These are phyloP conservation scores for Pluvianellus socialis DNA, from an alignment of 2,113 vertebrate species.

Conservation along the genomic window DNA sequence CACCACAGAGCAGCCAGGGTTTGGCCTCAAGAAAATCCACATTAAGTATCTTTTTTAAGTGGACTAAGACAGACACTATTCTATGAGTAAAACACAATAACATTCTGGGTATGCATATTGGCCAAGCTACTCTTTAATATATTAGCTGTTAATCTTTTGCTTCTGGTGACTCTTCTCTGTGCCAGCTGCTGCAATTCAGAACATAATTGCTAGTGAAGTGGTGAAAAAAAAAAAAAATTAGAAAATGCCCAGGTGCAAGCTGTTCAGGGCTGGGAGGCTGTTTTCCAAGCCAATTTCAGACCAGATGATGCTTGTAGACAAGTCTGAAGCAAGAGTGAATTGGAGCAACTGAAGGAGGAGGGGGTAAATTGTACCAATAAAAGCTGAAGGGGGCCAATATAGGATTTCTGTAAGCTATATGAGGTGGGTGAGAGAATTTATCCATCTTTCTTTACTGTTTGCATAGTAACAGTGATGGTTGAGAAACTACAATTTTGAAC, in stretches of 20 bases:
- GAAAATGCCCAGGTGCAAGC: background rate
- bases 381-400: background rate
- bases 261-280: background rate
- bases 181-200: background rate
- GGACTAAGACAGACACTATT: background rate
- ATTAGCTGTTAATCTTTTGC: background rate
- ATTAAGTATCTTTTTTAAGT: background rate
- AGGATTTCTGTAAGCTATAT: background rate
- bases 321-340: background rate
- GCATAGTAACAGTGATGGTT: background rate
- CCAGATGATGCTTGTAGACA: background rate
- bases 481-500: background rate
- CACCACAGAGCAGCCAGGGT: background rate
- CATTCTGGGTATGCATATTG: fast-evolving
- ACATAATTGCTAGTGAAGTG: background rate
- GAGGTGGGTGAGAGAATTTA: background rate
- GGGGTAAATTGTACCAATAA: background rate
- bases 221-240: background rate
- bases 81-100: background rate
- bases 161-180: background rate
- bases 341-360: background rate
- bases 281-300: background rate
- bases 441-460: background rate
- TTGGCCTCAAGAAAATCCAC: background rate
- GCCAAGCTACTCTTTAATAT: background rate